Percentiles rank a stretch among this genome's conserved stretches.
These are phyloP conservation scores for Augochlora pura DNA, from an alignment of 1,140 invertebrate genomes.

Conservation along the genomic window DNA sequence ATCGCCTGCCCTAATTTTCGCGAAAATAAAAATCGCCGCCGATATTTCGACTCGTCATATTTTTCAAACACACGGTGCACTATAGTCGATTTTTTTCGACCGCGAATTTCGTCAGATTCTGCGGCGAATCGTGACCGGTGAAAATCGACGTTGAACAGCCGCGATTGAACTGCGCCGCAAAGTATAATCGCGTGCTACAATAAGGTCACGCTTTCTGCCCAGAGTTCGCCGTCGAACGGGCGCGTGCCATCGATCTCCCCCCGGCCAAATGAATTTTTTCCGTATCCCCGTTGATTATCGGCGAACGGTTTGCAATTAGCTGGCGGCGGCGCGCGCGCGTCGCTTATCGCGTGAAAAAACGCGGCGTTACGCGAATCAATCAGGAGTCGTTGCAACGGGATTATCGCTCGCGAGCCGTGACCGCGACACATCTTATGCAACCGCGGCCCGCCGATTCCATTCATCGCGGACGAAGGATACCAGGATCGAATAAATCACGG, in stretches of 20 bases:
- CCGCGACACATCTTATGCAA: too few species aligned
- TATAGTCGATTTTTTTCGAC: background rate
- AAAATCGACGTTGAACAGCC: background rate
- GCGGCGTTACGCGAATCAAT: background rate
- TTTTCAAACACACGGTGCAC: too few species aligned
- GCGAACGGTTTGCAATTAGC: slow-evolving; percentile 17
- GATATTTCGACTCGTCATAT: too few species aligned
- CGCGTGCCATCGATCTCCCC: slow-evolving; percentile 17
- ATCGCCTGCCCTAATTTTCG: too few species aligned
- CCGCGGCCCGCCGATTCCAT: too few species aligned
- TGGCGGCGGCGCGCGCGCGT: background rate
- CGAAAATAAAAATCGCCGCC: too few species aligned
- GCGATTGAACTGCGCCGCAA: background rate
- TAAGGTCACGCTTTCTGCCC: too few species aligned
- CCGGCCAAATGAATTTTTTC: background rate
- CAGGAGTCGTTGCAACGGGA: background rate
- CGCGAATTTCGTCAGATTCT: too few species aligned
- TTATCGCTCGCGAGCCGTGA: background rate
- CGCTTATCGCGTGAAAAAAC: background rate
- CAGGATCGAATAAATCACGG: background rate
- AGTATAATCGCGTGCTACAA: background rate
- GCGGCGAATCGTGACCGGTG: background rate
- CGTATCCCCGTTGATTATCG: slow-evolving; percentile 2
- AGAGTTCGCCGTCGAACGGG: slow-evolving; percentile 5
- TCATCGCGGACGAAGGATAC: background rate